Evolutionary conservation across 2,888 invertebrate species (phyloP), one percentile per base, ranked within the genome.

Genomic region (Pammene fasciana): DNA sequence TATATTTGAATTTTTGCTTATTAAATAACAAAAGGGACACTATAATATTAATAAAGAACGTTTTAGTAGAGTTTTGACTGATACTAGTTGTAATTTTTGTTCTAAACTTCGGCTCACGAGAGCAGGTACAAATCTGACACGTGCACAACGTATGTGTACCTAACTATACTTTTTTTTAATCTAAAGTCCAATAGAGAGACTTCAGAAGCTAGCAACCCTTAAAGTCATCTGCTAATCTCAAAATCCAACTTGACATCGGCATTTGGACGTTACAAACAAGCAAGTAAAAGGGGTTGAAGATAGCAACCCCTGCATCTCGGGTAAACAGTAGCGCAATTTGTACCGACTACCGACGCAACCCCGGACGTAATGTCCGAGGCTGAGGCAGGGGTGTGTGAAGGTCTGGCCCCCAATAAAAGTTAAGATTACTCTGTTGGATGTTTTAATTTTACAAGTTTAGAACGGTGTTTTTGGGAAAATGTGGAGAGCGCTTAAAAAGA

Each of bases 281-380:
- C 82, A 83, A 82, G 86, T 82, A 64, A 84, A 88, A 90, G 88
- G 84, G 90, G 90, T 90, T 90, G 88, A 79, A 87, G 89, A 90
- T 88, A 90, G 88, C 86, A 82, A 78, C 80, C 80, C 80, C 84
- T 87, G 89, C 88, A 85, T 80, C 67, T 79, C 67, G 88, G 89
- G 88, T 89, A 90, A 90, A 92, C 90, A 92, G 86, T 84, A 88
- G 89, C 83, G 85, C 91, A 90, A 92, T 92, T 92, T 92, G 92
- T 92, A 87, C 83, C 11, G 79, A 80, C 86, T 84, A 85, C 81
- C 89, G 87, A 88, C 83, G 83, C 86, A 87, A 79, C 74, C 76
- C 75, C 72, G 71, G 71, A 72, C 73, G 72, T 62, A 68, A 71
- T 71, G 76, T 74, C 74, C 75, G 75, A 72, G 67, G 72, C 74